These are phyloP conservation scores for Cheilosia vulpina DNA, from an alignment of 2,888 invertebrate genomes.

Conservation along the genomic window DNA sequence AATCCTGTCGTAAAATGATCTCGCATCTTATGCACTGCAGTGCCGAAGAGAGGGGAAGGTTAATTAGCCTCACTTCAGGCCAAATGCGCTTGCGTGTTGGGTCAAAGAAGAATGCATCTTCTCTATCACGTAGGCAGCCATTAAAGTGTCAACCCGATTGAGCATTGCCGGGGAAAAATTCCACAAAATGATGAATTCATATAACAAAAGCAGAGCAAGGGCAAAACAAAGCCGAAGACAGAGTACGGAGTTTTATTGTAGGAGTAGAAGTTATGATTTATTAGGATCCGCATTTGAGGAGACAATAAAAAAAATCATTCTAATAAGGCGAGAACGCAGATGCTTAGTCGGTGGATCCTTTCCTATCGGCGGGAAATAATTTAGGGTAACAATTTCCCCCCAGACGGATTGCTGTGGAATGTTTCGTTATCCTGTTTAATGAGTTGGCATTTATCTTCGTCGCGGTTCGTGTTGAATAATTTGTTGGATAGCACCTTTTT, in stretches of 20 bases:
- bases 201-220: conserved; percentile 36
- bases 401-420: conserved; percentile 52
- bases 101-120: conserved; percentile 27
- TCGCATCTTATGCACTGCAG: conserved; percentile 37
- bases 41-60: conserved; percentile 21
- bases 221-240: conserved; percentile 38
- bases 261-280: conserved; percentile 51
- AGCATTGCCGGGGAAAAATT: conserved; percentile 37
- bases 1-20: conserved; percentile 72
- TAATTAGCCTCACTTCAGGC: conserved; percentile 56
- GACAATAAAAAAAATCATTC: conserved; percentile 58
- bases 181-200: conserved; percentile 49
- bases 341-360: conserved; percentile 25
- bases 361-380: conserved; percentile 43
- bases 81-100: conserved; percentile 18
- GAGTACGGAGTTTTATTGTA: background rate
- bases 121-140: conserved; percentile 54
- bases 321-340: conserved; percentile 30
- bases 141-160: conserved; percentile 59
- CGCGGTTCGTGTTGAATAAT: conserved; percentile 16
- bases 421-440: conserved; percentile 53
- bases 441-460: conserved; percentile 52
- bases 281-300: conserved; percentile 40
- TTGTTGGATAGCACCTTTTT: conserved; percentile 15
- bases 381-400: conserved; percentile 31